Evolutionary conservation across 2,888 invertebrate species (phyloP).

Genomic region (Agonopterix arenella): DNA sequence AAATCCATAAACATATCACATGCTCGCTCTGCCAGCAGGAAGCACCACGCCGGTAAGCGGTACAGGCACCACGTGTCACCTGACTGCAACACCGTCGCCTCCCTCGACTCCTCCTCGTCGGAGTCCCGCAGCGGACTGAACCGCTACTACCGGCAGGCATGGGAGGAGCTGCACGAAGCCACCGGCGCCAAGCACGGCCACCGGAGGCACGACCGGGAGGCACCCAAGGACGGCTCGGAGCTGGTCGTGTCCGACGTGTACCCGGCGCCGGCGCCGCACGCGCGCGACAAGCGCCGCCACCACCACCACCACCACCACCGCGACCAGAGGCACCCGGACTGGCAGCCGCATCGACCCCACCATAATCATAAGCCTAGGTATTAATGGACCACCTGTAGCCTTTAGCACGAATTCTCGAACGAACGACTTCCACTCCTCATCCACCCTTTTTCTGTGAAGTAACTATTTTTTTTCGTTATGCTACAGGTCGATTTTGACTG

Average conservation of each 20-base stretch:
- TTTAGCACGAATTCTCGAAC: too few relatives aligned
- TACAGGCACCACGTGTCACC: conserved; percentile 92
- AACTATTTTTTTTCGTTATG: not conserved
- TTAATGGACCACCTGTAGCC: conserved; percentile 17
- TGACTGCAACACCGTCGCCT: conserved; percentile 94
- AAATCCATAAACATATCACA: too few relatives aligned
- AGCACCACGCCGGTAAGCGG: conserved; percentile 86
- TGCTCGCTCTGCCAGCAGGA: conserved; percentile 35
- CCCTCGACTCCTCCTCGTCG: conserved; percentile 91
- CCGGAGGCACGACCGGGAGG: conserved; percentile 65
- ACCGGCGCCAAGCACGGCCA: conserved; percentile 77
- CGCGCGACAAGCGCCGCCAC: conserved; percentile 79
- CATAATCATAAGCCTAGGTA: conserved; percentile 75
- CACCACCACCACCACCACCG: conserved; percentile 88
- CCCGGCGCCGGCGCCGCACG: conserved; percentile 42
- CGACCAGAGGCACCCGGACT: conserved; percentile 76
- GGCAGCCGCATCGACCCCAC: conserved; percentile 72
- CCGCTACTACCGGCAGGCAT: conserved; percentile 93
- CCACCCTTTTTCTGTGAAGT: not conserved
- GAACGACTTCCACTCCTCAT: not conserved
- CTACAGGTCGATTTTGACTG: not conserved
- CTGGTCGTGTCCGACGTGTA: conserved; percentile 83
- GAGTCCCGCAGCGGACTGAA: conserved; percentile 90
- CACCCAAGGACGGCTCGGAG: conserved; percentile 85
- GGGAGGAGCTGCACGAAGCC: conserved; percentile 94